Conservation (phyloP, 2,888 invertebrate genomes). For the Ennomos fuscantarius region DNA sequence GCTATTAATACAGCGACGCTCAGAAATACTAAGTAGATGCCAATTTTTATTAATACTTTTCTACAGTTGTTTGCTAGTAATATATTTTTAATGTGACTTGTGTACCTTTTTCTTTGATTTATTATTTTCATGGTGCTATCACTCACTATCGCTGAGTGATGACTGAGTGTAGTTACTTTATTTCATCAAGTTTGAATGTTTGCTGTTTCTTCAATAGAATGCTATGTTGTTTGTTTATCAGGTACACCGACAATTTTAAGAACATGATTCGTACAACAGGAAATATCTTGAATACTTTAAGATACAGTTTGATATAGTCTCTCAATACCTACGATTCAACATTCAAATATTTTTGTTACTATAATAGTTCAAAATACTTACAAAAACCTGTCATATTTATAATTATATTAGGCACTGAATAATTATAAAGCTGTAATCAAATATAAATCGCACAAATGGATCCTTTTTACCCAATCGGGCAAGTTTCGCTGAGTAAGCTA, state of each 20-base stretch:
- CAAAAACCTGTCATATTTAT: too few species aligned
- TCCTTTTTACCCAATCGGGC: constrained; percentile 28
- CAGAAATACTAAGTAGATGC: constrained; percentile 44
- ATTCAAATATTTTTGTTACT: constrained; percentile 29
- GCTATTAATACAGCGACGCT: constrained; percentile 47
- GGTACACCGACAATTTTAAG: constrained; percentile 6
- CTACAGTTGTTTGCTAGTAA: constrained; percentile 52
- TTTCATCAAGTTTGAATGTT: constrained; percentile 12
- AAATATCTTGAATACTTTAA: constrained; percentile 9
- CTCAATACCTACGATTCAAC: constrained; percentile 20
- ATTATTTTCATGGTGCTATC: constrained; percentile 33
- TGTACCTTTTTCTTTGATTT: constrained; percentile 32
- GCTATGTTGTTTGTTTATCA: constrained; percentile 25
- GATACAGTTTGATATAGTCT: constrained; percentile 6
- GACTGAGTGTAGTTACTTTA: constrained; percentile 8
- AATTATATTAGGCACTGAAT: too few species aligned
- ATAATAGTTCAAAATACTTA: too few species aligned
- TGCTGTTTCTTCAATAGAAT: constrained; percentile 11
- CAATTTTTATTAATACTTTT: constrained; percentile 46
- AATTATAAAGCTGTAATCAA: too few species aligned
- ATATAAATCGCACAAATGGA: constrained; percentile 22
- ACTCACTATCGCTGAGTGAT: not conserved
- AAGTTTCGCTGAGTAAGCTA: constrained; percentile 40
- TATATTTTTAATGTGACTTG: constrained; percentile 61
- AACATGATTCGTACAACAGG: constrained; percentile 5